Conservation (phyloP, 2,797 vertebrate species). For the Anguilla pacifica region DNA sequence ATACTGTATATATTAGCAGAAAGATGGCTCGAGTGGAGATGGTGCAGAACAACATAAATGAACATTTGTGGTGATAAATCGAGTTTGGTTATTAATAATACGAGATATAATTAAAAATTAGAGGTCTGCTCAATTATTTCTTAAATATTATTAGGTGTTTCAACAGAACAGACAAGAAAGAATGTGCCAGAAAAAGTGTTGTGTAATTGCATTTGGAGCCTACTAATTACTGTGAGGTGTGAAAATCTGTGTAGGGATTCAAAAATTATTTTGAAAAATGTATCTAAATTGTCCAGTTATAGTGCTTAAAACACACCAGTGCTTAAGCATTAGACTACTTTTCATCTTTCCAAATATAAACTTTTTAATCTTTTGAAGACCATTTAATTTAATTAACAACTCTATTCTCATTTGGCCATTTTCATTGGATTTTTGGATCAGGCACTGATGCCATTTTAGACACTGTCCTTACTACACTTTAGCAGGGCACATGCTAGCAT, state of each 20-base stretch:
- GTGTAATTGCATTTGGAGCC: background rate
- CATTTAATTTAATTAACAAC: background rate
- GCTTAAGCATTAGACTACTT: background rate
- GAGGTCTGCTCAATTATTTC: background rate
- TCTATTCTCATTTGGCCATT: no score
- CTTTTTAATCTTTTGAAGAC: background rate
- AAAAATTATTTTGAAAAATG: background rate
- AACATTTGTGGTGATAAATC: background rate
- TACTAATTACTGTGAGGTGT: background rate
- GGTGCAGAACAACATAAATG: background rate
- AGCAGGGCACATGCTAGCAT: no score
- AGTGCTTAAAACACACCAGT: background rate
- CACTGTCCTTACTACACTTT: no score
- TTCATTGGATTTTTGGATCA: no score
- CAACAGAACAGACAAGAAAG: background rate
- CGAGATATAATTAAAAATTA: background rate
- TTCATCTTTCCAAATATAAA: background rate
- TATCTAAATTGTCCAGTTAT: background rate
- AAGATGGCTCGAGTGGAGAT: background rate
- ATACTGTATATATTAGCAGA: background rate
- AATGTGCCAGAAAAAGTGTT: background rate
- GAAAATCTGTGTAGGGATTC: background rate
- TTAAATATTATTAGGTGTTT: background rate
- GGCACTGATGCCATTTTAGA: no score
- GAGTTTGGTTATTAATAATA: background rate